Percentiles rank a stretch among this genome's conserved stretches.
phyloP scores from a whole-genome alignment of 2,888 invertebrate species.

The Synanthedon myopaeformis region DNA sequence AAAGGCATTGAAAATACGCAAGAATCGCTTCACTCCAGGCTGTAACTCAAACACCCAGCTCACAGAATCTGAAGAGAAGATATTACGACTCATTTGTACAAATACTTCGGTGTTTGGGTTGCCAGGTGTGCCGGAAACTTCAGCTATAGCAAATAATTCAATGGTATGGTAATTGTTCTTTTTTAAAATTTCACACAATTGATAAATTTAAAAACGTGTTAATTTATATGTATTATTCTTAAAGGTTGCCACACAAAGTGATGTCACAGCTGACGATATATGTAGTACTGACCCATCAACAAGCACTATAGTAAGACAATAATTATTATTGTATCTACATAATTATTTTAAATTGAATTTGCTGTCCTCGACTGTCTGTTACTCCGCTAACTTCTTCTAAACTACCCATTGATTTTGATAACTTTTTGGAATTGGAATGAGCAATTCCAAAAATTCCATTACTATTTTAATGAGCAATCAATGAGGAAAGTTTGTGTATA shows the following conservation, averaged over 20 bases:
- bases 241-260: slow-evolving; percentile 21
- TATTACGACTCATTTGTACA: slow-evolving; percentile 35
- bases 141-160: slow-evolving; percentile 18
- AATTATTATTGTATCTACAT: no score
- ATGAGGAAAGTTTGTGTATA: no score
- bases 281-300: slow-evolving; percentile 25
- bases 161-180: slow-evolving; percentile 17
- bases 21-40: slow-evolving; percentile 37
- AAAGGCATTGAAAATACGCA: slow-evolving; percentile 44
- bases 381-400: no score
- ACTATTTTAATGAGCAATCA: no score
- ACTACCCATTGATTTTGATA: no score
- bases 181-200: not conserved
- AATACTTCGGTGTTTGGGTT: slow-evolving; percentile 41
- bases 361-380: no score
- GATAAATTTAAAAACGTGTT: not conserved
- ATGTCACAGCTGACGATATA: slow-evolving; percentile 19
- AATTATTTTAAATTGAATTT: no score
- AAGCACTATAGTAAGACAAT: slow-evolving; percentile 23
- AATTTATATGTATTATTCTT: not conserved
- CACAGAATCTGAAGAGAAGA: slow-evolving; percentile 42
- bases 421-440: no score
- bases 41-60: slow-evolving; percentile 30
- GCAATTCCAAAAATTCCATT: no score
- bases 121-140: slow-evolving; percentile 38